phyloP scores from a whole-genome alignment of 2,113 vertebrate genomes.

The Anser cygnoides region DNA sequence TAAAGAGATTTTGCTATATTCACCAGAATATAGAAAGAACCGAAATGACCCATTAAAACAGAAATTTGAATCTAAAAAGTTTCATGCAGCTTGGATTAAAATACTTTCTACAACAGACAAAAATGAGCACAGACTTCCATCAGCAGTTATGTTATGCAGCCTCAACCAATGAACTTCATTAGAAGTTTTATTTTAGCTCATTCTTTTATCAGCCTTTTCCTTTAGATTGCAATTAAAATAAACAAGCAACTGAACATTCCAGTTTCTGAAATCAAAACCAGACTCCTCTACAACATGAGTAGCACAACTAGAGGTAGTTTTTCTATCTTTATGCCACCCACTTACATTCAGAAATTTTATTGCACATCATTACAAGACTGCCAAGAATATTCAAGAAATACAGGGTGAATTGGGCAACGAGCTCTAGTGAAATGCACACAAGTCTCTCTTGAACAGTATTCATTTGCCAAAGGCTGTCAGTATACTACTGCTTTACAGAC shows the following conservation, averaged over 20 bases:
- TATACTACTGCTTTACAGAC: background rate
- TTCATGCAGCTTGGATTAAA: background rate
- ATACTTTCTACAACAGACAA: background rate
- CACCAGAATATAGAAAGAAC: background rate
- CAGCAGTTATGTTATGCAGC: background rate
- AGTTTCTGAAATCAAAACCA: background rate
- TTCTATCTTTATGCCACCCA: background rate
- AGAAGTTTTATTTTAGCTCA: background rate
- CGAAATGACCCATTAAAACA: background rate
- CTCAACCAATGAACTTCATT: background rate
- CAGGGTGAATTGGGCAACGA: fast-evolving
- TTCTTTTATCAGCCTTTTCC: background rate
- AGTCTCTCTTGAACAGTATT: background rate
- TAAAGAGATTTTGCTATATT: background rate
- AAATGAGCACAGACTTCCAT: background rate
- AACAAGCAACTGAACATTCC: background rate
- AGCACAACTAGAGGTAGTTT: background rate
- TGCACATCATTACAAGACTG: background rate
- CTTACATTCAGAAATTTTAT: background rate
- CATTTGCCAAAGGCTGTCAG: background rate
- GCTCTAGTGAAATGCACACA: background rate
- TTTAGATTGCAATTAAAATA: background rate
- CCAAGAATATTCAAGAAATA: background rate
- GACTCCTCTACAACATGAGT: background rate
- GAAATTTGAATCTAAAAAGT: background rate